A percentile compares a stretch with the other conserved stretches of the same genome.
phyloP scores from a whole-genome alignment of 2,888 invertebrate genomes.

The Pheosia tremula region DNA sequence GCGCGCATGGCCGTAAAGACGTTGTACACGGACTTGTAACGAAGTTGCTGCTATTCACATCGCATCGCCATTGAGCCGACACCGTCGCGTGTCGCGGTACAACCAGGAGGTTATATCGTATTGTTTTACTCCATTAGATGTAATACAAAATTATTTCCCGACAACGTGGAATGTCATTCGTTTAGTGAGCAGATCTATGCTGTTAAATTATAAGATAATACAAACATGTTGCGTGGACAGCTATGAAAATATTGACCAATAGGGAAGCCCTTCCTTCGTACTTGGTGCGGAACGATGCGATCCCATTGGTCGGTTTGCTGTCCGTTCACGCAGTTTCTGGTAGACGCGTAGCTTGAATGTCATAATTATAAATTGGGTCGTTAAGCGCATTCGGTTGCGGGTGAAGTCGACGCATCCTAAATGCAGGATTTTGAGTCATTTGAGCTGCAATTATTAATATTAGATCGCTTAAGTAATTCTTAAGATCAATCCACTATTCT shows the following conservation, averaged over 20 bases:
- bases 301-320: neutral
- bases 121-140: constrained; percentile 37
- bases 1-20: neutral
- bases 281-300: neutral
- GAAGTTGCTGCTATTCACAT: neutral
- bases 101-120: constrained; percentile 21
- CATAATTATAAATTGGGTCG: neutral
- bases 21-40: neutral
- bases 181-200: constrained; percentile 18
- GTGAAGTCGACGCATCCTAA: neutral
- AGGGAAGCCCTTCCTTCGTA: neutral
- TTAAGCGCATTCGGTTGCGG: neutral
- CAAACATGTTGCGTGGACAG: too few species aligned
- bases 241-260: neutral
- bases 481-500: constrained; percentile 1
- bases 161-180: constrained; percentile 19
- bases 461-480: neutral
- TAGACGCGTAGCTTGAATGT: neutral
- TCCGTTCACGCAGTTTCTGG: neutral
- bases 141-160: constrained; percentile 37
- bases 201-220: neutral
- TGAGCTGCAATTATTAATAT: neutral
- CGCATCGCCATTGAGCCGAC: constrained; percentile 13
- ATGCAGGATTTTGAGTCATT: neutral
- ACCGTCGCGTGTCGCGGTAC: constrained; percentile 3